phyloP scores from a whole-genome alignment of 2,888 invertebrate genomes.

The Drosophila recens region DNA sequence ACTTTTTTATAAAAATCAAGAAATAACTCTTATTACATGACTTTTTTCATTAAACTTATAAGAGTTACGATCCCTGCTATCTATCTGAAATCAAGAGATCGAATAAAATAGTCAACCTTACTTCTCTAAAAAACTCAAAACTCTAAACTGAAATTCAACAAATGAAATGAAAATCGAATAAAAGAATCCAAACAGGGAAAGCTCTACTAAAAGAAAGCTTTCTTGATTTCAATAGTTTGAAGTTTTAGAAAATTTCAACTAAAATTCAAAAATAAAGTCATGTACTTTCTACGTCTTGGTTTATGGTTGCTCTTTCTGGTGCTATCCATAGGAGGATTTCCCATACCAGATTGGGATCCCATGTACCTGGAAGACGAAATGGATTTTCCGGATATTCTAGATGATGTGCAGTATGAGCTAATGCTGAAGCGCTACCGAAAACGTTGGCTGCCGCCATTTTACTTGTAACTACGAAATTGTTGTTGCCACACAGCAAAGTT shows the following conservation, averaged over 20 bases:
- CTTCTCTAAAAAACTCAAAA: neutral
- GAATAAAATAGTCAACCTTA: neutral
- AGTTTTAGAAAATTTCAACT: neutral
- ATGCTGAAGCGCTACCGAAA: conserved; percentile 35
- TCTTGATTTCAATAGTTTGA: neutral
- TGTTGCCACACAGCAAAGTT: conserved; percentile 5
- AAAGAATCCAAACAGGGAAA: neutral
- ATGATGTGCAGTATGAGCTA: conserved; percentile 16
- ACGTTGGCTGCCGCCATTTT: neutral
- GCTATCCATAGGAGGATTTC: neutral
- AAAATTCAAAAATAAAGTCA: neutral
- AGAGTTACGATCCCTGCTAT: no score
- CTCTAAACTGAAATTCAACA: neutral
- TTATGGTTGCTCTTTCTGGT: conserved; percentile 14
- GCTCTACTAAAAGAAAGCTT: no score
- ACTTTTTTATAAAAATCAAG: no score
- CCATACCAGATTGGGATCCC: conserved; percentile 21
- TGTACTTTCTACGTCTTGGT: conserved; percentile 7
- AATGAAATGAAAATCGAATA: neutral
- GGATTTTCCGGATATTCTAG: conserved; percentile 40
- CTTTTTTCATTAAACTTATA: no score
- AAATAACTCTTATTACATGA: no score
- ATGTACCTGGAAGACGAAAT: conserved; percentile 30
- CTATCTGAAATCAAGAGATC: neutral
- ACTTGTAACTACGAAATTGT: neutral